A percentile compares a stretch with the other conserved stretches of the same genome.
Evolutionary conservation across 2,113 vertebrate genomes (phyloP).

Genomic region (Pelobates fuscus): DNA sequence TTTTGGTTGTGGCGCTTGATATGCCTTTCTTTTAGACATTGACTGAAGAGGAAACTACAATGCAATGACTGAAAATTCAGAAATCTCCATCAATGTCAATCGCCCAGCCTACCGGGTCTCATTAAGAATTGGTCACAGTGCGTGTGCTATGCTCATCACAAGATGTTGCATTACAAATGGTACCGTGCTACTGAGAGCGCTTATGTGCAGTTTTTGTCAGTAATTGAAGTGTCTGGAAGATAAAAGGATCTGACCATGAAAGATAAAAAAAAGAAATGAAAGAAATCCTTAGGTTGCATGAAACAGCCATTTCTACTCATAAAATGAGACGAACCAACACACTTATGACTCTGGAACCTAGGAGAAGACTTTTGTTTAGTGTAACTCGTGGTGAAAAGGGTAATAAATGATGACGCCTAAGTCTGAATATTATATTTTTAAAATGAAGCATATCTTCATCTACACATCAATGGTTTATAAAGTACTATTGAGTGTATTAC

Average conservation of each 20-base stretch:
- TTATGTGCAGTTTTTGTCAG: conserved; percentile 55
- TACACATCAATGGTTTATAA: too few species aligned
- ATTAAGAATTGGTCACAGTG: conserved; percentile 55
- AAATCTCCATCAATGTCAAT: conserved; percentile 51
- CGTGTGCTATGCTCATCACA: conserved; percentile 28
- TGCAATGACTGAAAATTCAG: conserved; percentile 52
- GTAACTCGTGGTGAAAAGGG: too few species aligned
- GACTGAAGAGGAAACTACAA: conserved; percentile 49
- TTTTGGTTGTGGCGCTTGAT: conserved; percentile 48
- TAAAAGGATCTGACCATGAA: conserved; percentile 65
- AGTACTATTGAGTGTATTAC: too few species aligned
- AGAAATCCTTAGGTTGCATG: background rate
- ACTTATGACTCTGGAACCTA: background rate
- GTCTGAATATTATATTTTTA: too few species aligned
- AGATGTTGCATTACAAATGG: conserved; percentile 56
- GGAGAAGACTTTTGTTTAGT: background rate
- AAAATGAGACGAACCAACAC: background rate
- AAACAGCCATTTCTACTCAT: background rate
- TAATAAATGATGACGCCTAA: too few species aligned
- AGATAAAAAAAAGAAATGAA: conserved; percentile 62
- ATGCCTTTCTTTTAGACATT: conserved; percentile 46
- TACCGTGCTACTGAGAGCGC: conserved; percentile 52
- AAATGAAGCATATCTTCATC: too few species aligned
- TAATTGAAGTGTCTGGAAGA: conserved; percentile 65
- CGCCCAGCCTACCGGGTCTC: conserved; percentile 55